Evolutionary conservation across 1,140 invertebrate species (phyloP).

Genomic region (Dysdera silvatica): DNA sequence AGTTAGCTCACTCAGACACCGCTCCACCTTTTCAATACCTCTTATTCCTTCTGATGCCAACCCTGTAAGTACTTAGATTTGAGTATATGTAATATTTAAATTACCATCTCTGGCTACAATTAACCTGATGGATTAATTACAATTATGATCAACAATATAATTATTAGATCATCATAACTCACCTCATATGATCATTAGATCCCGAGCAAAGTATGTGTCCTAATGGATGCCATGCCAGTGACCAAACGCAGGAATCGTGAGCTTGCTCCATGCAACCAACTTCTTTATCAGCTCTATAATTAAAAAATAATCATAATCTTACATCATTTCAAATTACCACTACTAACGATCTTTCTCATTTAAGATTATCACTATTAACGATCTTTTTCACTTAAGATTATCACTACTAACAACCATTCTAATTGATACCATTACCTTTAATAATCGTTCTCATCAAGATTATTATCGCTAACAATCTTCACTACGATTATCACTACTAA

Average conservation of each 20-base stretch:
- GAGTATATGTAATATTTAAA: too few relatives aligned
- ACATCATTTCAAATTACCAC: not conserved
- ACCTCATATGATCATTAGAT: constrained; percentile 91
- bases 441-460: not conserved
- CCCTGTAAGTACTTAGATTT: too few relatives aligned
- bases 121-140: too few relatives aligned
- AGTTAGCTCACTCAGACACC: too few relatives aligned
- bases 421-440: not conserved
- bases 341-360: not conserved
- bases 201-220: constrained; percentile 97
- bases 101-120: too few relatives aligned
- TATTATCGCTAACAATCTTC: not conserved
- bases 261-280: constrained; percentile 95
- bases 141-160: too few relatives aligned
- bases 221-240: constrained; percentile 95
- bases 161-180: constrained; percentile 33
- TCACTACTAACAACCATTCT: not conserved
- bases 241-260: constrained; percentile 99
- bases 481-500: too few relatives aligned
- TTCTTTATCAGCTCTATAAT: constrained; percentile 83
- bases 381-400: not conserved
- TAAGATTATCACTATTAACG: not conserved
- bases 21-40: too few relatives aligned
- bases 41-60: too few relatives aligned
- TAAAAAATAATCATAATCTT: constrained; percentile 23